Evolutionary conservation across 2,888 invertebrate species (phyloP).

Genomic region (Acanthosoma haemorrhoidale): DNA sequence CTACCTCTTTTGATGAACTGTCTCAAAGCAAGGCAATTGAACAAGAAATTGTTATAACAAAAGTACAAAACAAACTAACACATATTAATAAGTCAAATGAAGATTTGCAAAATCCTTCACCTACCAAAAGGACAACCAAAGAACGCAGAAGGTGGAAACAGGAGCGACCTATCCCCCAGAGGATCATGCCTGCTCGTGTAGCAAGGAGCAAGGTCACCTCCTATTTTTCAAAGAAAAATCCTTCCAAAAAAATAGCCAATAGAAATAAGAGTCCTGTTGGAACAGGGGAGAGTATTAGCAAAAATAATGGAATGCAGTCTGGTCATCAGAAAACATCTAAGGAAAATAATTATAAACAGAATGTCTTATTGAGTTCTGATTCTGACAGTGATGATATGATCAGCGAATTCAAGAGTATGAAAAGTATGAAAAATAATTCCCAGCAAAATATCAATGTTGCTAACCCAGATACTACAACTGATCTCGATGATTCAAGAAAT

Average conservation of each 20-base stretch:
- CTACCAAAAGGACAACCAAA: neutral
- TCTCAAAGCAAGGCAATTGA: too few relatives aligned
- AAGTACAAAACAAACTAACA: neutral
- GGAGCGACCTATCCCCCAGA: neutral
- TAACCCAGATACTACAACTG: conserved; percentile 15
- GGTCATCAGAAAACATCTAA: too few relatives aligned
- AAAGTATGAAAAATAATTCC: neutral
- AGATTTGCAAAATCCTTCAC: neutral
- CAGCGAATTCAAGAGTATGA: neutral
- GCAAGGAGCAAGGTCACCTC: neutral
- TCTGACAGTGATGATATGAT: conserved; percentile 4
- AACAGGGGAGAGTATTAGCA: neutral
- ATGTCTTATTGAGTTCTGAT: neutral
- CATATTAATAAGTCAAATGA: neutral
- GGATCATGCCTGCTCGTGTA: neutral
- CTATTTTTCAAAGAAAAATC: neutral
- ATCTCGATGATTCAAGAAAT: neutral
- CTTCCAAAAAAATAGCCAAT: neutral
- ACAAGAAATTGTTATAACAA: neutral
- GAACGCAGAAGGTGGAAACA: neutral
- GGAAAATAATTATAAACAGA: too few relatives aligned
- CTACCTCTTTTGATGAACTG: neutral
- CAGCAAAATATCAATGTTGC: neutral
- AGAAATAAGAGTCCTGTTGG: neutral
- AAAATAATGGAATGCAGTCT: neutral